phyloP scores from a whole-genome alignment of 2,888 invertebrate species.

The Amblyjoppa proteus region DNA sequence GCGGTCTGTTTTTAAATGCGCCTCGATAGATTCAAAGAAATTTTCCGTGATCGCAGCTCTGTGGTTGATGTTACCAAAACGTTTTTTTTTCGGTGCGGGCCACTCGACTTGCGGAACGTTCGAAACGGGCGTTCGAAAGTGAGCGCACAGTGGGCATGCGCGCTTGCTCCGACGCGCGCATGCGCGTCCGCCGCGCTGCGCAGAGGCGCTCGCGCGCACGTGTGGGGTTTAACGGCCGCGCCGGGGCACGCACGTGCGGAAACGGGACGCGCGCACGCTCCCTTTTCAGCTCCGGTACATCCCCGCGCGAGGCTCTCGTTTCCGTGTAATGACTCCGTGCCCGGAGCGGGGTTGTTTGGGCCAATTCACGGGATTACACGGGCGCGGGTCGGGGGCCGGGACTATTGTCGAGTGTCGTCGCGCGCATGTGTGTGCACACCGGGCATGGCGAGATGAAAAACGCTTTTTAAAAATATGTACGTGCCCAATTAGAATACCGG shows the following conservation, averaged over 20 bases:
- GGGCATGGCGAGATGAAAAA: constrained; percentile 13
- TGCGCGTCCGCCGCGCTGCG: too few species aligned
- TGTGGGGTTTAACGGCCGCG: too few species aligned
- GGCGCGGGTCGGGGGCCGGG: background rate
- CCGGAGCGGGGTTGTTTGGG: constrained; percentile 6
- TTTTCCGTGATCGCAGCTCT: too few species aligned
- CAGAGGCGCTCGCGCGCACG: too few species aligned
- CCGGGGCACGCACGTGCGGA: too few species aligned
- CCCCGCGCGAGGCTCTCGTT: constrained; percentile 31
- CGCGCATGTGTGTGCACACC: constrained; percentile 9
- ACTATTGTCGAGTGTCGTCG: constrained; percentile 15
- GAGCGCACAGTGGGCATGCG: constrained; percentile 45
- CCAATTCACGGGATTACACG: constrained; percentile 33
- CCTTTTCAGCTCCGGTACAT: constrained; percentile 13
- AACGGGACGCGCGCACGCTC: constrained; percentile 40
- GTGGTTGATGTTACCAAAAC: too few species aligned
- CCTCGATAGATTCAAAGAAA: too few species aligned
- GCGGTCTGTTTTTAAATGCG: too few species aligned
- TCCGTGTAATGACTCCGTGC: constrained; percentile 15
- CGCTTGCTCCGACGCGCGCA: constrained; percentile 15
- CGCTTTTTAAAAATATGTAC: background rate
- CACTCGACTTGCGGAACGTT: constrained; percentile 78
- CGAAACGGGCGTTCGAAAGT: constrained; percentile 75
- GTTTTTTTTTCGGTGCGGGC: constrained; percentile 63
- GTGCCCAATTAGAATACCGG: background rate